These are phyloP conservation scores for Sminthurides aquaticus DNA, from an alignment of 2,888 invertebrate genomes.

Conservation along the genomic window DNA sequence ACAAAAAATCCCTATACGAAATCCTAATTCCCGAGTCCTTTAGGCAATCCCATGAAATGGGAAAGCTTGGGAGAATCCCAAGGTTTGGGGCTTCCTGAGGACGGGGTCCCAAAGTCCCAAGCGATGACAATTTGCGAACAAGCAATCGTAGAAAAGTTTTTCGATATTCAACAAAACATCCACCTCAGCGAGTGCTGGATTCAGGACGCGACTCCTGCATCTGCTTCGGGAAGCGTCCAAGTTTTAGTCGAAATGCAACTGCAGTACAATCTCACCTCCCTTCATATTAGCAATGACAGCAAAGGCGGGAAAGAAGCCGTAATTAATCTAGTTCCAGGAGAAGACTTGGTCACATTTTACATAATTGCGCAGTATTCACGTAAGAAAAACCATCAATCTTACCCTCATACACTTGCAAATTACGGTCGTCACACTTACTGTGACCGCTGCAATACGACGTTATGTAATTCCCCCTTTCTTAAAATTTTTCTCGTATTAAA, in stretches of 20 bases:
- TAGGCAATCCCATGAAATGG: constrained; percentile 13
- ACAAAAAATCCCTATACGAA: too few relatives aligned
- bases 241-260: constrained; percentile 28
- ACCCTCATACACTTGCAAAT: too few relatives aligned
- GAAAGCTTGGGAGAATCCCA: background rate
- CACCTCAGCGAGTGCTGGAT: constrained; percentile 14
- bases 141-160: too few relatives aligned
- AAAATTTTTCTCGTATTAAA: too few relatives aligned
- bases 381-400: constrained; percentile 7
- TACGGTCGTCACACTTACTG: too few relatives aligned
- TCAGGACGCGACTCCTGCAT: constrained; percentile 33
- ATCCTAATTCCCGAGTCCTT: too few relatives aligned
- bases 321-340: background rate
- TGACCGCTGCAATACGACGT: too few relatives aligned
- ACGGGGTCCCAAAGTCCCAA: background rate
- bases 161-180: too few relatives aligned
- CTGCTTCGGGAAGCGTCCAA: constrained; percentile 22
- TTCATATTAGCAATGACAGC: background rate
- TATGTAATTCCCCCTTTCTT: too few relatives aligned
- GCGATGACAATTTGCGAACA: constrained; percentile 11
- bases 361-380: constrained; percentile 26
- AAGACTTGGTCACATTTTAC: constrained; percentile 21
- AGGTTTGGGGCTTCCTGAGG: constrained; percentile 10
- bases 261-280: background rate
- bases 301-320: background rate